These are phyloP conservation scores for Dynastes grantii DNA, from an alignment of 2,888 invertebrate species.

Conservation along the genomic window DNA sequence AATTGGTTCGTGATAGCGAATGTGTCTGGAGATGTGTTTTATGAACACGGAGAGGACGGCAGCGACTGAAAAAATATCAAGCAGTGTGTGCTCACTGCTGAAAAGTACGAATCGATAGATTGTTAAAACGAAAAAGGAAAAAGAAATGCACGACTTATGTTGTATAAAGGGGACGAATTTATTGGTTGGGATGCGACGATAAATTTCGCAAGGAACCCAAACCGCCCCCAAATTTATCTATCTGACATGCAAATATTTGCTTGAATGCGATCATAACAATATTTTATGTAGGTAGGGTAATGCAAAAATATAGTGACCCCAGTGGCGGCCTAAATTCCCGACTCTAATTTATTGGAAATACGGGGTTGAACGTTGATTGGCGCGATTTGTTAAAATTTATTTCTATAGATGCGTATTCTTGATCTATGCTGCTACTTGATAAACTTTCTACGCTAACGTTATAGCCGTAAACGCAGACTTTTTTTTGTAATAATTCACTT, in stretches of 20 bases:
- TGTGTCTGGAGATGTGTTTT: slow-evolving; percentile 7
- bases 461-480: not conserved
- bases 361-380: not conserved
- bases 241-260: slow-evolving; percentile 26
- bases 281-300: slow-evolving; percentile 15
- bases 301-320: slow-evolving; percentile 25
- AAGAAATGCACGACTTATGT: not conserved
- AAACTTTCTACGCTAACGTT: not conserved
- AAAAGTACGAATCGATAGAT: slow-evolving; percentile 11
- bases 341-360: not conserved
- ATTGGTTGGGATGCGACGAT: no score
- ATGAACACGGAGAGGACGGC: slow-evolving; percentile 13
- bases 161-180: no score
- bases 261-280: slow-evolving; percentile 10
- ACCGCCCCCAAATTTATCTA: slow-evolving; percentile 25
- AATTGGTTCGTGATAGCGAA: slow-evolving; percentile 12
- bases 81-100: not conserved
- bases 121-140: not conserved
- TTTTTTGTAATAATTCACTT: not conserved
- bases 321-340: not conserved
- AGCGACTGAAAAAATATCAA: not conserved
- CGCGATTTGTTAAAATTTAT: slow-evolving; percentile 11
- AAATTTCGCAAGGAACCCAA: slow-evolving; percentile 14
- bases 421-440: not conserved
- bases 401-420: not conserved